A percentile compares a stretch with the other conserved stretches of the same genome.
Evolutionary conservation across 2,888 invertebrate species (phyloP).

Genomic region (Drosophila tanythrix): DNA sequence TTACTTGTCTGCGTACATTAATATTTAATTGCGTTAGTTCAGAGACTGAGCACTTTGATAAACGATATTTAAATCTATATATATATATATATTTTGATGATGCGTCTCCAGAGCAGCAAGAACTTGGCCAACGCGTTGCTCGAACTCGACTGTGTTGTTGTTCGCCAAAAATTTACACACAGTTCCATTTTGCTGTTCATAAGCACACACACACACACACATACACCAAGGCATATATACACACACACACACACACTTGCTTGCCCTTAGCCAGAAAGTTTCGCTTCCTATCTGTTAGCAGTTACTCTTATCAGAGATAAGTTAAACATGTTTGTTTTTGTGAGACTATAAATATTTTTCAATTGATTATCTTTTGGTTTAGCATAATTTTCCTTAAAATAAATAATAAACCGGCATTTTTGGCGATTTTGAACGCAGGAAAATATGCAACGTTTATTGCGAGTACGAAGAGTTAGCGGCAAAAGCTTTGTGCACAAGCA

Average conservation of each 20-base stretch:
- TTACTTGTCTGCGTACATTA: conserved; percentile 52
- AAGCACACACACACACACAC: conserved; percentile 21
- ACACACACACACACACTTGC: not conserved
- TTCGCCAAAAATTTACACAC: conserved; percentile 67
- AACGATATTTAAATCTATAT: conserved; percentile 30
- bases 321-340: not conserved
- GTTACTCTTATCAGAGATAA: conserved; percentile 2
- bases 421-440: not conserved
- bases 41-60: conserved; percentile 14
- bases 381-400: not conserved
- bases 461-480: conserved; percentile 17
- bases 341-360: not conserved
- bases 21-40: conserved; percentile 59
- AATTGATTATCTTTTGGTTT: not conserved
- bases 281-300: conserved; percentile 24
- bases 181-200: conserved; percentile 50
- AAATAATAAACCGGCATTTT: conserved; percentile 28
- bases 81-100: conserved; percentile 6
- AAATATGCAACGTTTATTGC: conserved; percentile 25
- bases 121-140: conserved; percentile 73
- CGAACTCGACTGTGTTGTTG: conserved; percentile 76
- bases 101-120: conserved; percentile 48
- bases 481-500: conserved; percentile 60
- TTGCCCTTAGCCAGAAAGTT: conserved; percentile 48
- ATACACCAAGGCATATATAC: conserved; percentile 5